Evolutionary conservation across 2,888 invertebrate species (phyloP).

Genomic region (Sesia apiformis): DNA sequence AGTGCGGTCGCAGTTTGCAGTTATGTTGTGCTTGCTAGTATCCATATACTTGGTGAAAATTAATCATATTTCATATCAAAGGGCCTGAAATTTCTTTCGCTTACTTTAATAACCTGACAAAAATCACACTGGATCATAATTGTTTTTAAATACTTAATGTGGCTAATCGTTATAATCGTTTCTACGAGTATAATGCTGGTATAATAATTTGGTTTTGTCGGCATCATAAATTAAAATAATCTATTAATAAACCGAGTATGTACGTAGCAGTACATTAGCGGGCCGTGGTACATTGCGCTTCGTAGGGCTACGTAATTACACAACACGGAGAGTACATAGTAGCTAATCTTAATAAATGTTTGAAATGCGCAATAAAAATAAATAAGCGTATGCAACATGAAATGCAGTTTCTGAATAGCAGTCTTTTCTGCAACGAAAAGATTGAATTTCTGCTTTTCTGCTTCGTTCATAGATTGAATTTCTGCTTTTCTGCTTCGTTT

Average conservation of each 20-base stretch:
- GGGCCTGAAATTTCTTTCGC: neutral
- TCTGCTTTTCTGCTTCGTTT: too few relatives aligned
- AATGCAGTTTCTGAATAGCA: too few relatives aligned
- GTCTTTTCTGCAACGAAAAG: too few relatives aligned
- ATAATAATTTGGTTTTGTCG: neutral
- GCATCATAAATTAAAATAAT: slow-evolving; percentile 3
- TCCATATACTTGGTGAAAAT: slow-evolving; percentile 13
- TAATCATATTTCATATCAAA: slow-evolving; percentile 5
- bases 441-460: too few relatives aligned
- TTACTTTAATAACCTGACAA: neutral
- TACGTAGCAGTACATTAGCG: slow-evolving; percentile 23
- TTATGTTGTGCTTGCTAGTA: slow-evolving; percentile 23
- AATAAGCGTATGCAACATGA: too few relatives aligned
- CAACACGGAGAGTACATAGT: slow-evolving; percentile 6
- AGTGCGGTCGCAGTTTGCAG: slow-evolving; percentile 40
- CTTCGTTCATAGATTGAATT: too few relatives aligned
- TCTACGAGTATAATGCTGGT: too few relatives aligned
- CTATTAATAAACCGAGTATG: neutral
- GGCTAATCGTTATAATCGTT: too few relatives aligned
- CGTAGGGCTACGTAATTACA: slow-evolving; percentile 34
- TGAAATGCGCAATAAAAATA: too few relatives aligned
- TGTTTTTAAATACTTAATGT: too few relatives aligned
- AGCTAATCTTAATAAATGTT: too few relatives aligned
- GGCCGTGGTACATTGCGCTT: slow-evolving; percentile 18
- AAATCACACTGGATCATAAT: too few relatives aligned